Percentiles rank a stretch among this genome's conserved stretches.
These are phyloP conservation scores for Sapajus apella DNA, from an alignment of 2,113 vertebrate species.

Conservation along the genomic window DNA sequence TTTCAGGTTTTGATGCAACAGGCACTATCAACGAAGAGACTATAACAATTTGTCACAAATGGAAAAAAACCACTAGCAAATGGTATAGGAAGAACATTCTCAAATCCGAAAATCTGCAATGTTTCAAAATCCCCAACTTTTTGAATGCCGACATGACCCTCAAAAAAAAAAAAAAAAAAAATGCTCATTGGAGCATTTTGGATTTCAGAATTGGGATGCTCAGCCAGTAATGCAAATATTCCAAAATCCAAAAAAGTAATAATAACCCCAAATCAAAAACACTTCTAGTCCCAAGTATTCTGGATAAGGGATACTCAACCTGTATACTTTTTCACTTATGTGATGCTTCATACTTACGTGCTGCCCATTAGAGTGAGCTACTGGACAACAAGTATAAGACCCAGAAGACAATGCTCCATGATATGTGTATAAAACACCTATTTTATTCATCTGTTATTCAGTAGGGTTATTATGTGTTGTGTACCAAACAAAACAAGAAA, in stretches of 20 bases:
- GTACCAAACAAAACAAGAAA: background rate
- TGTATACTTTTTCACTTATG: background rate
- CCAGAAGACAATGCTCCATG: background rate
- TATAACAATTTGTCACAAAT: background rate
- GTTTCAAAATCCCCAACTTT: background rate
- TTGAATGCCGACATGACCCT: background rate
- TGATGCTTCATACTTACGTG: background rate
- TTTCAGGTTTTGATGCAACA: background rate
- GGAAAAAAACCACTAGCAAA: background rate
- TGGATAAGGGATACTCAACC: background rate
- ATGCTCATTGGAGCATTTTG: background rate
- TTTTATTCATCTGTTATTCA: background rate
- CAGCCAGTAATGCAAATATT: background rate
- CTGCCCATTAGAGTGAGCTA: background rate
- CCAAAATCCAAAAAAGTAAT: background rate
- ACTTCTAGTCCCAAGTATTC: background rate
- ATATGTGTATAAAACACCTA: background rate
- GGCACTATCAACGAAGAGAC: background rate
- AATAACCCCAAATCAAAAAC: background rate
- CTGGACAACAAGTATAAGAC: background rate
- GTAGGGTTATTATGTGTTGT: background rate
- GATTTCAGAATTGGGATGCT: background rate
- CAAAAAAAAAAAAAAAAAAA: background rate
- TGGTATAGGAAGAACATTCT: background rate
- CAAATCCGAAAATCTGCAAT: background rate